Percentiles rank a stretch among this genome's conserved stretches.
phyloP scores from a whole-genome alignment of 1,140 invertebrate genomes.

The Cyclargus thomasi region DNA sequence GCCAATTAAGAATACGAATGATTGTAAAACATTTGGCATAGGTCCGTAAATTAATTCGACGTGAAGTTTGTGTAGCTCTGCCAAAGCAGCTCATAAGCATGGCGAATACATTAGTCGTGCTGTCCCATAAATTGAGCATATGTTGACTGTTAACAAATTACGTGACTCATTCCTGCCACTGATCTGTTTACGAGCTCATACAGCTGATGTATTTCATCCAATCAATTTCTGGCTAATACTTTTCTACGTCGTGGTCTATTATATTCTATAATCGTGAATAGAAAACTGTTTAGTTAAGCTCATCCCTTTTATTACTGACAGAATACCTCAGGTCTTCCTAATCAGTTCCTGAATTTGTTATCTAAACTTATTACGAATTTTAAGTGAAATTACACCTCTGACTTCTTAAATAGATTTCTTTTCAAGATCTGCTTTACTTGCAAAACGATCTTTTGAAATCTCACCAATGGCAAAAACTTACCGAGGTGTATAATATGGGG shows the following conservation, averaged over 20 bases:
- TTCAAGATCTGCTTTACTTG: background rate
- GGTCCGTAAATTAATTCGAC: constrained; percentile 24
- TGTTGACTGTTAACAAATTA: constrained; percentile 35
- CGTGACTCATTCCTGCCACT: constrained; percentile 31
- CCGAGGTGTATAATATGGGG: background rate
- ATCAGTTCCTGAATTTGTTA: no score
- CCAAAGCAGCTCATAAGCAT: constrained; percentile 26
- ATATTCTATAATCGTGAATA: no score
- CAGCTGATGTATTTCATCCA: constrained; percentile 3
- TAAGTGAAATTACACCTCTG: background rate
- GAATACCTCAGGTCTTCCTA: no score
- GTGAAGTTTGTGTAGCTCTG: constrained; percentile 18
- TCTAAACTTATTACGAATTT: background rate
- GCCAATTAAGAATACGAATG: constrained; percentile 9
- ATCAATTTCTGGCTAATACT: constrained; percentile 19
- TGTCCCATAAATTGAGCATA: constrained; percentile 34
- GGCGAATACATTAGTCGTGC: constrained; percentile 35
- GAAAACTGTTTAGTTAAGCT: no score
- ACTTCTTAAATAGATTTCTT: no score
- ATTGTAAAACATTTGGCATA: constrained; percentile 5
- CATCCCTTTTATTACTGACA: no score
- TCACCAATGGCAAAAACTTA: background rate
- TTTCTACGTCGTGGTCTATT: background rate
- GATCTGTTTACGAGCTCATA: constrained; percentile 29
- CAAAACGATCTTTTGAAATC: background rate